phyloP scores from a whole-genome alignment of 2,888 invertebrate species.

The Drosophila borborema region DNA sequence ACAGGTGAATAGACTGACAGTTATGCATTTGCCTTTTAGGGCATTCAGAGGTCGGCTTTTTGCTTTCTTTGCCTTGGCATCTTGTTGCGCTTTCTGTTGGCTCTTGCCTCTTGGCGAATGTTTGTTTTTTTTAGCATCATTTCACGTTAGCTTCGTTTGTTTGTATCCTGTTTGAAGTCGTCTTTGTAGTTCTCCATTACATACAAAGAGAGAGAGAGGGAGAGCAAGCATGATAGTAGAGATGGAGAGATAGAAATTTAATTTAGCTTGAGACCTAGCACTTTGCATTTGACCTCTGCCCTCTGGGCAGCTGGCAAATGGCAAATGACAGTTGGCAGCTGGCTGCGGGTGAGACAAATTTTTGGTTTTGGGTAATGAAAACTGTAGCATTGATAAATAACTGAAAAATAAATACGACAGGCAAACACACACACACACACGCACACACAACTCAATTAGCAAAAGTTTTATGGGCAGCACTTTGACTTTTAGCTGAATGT shows the following conservation, averaged over 20 bases:
- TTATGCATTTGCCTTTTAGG: neutral
- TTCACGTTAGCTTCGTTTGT: conserved; percentile 54
- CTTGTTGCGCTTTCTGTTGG: conserved; percentile 43
- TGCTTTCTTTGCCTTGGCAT: neutral
- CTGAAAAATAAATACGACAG: conserved; percentile 16
- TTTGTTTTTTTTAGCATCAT: conserved; percentile 65
- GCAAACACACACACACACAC: neutral
- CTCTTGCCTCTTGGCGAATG: conserved; percentile 65
- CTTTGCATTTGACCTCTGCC: conserved; percentile 46
- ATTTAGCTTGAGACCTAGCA: conserved; percentile 38
- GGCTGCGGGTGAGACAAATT: neutral
- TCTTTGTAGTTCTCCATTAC: conserved; percentile 59
- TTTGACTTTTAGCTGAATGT: conserved; percentile 24
- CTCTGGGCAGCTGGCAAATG: conserved; percentile 12
- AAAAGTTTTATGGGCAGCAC: conserved; percentile 21
- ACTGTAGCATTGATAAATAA: neutral
- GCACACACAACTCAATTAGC: conserved; percentile 53
- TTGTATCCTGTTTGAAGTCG: conserved; percentile 61
- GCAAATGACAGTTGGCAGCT: neutral
- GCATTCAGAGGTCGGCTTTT: neutral
- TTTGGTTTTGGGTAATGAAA: conserved; percentile 20
- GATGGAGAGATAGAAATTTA: conserved; percentile 43
- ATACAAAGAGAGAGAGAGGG: neutral
- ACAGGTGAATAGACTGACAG: too few relatives aligned
- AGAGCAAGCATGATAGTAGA: neutral